These are phyloP conservation scores for Galbula dea DNA, from an alignment of 2,113 vertebrate species.

Conservation along the genomic window DNA sequence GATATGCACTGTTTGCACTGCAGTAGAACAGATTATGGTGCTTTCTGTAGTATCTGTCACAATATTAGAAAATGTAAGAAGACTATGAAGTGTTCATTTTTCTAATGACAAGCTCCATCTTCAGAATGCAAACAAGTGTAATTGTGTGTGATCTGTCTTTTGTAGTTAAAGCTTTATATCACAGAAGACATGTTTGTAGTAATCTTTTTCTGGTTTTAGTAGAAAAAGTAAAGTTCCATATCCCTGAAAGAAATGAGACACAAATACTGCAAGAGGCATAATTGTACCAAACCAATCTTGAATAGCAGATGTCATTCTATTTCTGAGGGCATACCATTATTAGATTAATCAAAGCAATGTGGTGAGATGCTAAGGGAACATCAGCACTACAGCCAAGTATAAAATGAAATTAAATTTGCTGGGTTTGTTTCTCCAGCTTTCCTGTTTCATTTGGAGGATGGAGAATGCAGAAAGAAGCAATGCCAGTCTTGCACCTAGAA, in stretches of 20 bases:
- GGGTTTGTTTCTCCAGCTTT: neutral
- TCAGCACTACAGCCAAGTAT: neutral
- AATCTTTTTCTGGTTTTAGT: neutral
- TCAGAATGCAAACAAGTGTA: conserved; percentile 14
- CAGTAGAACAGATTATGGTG: neutral
- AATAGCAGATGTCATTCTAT: neutral
- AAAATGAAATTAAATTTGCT: neutral
- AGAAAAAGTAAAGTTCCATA: neutral
- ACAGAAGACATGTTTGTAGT: conserved; percentile 5
- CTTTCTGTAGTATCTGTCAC: conserved; percentile 15
- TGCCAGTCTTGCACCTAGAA: neutral
- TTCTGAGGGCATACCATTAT: neutral
- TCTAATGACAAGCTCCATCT: conserved; percentile 4
- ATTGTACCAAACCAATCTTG: neutral
- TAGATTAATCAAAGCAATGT: neutral
- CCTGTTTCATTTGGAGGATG: neutral
- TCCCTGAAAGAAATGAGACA: neutral
- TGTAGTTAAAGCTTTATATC: neutral
- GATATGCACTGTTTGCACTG: neutral
- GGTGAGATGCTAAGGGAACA: neutral
- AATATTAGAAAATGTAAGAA: conserved; percentile 25
- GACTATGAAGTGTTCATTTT: conserved; percentile 4
- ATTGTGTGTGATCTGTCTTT: conserved; percentile 2
- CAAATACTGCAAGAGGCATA: neutral
- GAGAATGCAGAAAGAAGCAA: neutral